phyloP scores from a whole-genome alignment of 2,113 vertebrate species.

The Rostratula benghalensis region DNA sequence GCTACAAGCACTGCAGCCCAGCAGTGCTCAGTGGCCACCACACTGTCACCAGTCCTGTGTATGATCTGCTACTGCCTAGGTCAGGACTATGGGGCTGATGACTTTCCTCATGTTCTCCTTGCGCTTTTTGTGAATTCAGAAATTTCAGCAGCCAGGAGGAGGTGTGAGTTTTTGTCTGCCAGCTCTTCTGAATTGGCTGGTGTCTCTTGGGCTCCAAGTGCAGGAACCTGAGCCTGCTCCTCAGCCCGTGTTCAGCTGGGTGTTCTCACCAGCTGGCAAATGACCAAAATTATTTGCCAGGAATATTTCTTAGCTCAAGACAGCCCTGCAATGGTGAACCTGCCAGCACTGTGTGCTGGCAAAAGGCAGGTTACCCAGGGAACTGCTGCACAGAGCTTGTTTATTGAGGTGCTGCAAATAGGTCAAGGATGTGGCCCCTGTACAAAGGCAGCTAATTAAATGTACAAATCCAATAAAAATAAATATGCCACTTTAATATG shows the following conservation, averaged over 20 bases:
- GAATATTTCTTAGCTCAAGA: not conserved
- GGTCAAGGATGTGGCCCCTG: not conserved
- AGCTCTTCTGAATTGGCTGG: not conserved
- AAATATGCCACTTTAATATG: not conserved
- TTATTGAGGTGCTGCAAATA: not conserved
- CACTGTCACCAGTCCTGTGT: not conserved
- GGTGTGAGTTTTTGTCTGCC: not conserved
- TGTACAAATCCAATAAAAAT: not conserved
- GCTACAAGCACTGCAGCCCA: not conserved
- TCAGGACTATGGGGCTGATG: not conserved
- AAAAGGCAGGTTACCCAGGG: not conserved
- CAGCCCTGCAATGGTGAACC: not conserved
- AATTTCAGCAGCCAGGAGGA: not conserved
- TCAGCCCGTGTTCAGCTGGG: not conserved
- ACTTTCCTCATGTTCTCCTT: not conserved
- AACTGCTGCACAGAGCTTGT: not conserved
- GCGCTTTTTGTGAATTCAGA: not conserved
- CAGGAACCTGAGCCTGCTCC: not conserved
- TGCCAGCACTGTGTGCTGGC: rapidly evolving
- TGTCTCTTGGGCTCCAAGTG: not conserved
- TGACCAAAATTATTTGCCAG: not conserved
- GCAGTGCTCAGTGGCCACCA: not conserved
- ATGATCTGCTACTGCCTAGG: not conserved
- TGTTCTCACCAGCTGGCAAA: not conserved
- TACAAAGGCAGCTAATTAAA: slow-evolving; percentile 2